Conservation (phyloP, 2,797 vertebrate species). For the Eospalax fontanierii region DNA sequence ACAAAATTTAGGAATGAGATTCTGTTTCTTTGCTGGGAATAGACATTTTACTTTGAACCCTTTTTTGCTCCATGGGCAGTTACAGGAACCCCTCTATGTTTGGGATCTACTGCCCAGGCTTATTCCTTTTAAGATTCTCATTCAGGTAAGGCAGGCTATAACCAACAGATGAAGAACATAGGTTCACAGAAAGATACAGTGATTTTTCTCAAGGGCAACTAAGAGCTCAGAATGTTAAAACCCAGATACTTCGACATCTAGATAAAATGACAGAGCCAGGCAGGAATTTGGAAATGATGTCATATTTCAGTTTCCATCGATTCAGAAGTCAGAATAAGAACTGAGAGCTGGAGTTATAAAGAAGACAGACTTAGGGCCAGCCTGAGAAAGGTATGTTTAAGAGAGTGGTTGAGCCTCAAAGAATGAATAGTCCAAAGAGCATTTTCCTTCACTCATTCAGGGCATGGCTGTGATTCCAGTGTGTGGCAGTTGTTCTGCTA, state of each 20-base stretch:
- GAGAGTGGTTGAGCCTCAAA: neutral
- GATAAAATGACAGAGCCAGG: conserved; percentile 25
- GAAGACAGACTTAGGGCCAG: conserved; percentile 41
- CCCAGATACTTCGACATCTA: neutral
- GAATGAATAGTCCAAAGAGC: neutral
- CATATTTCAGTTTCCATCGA: conserved; percentile 30
- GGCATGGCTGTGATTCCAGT: neutral
- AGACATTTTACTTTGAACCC: conserved; percentile 8
- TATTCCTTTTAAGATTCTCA: conserved; percentile 35
- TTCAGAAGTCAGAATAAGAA: conserved; percentile 29
- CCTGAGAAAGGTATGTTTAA: neutral
- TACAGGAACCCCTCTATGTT: conserved; percentile 31
- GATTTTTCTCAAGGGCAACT: conserved; percentile 18
- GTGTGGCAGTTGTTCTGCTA: neutral
- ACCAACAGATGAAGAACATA: neutral
- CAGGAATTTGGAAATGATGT: conserved; percentile 32
- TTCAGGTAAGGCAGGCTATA: neutral
- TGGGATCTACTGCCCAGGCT: neutral
- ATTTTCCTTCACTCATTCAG: neutral
- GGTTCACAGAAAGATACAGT: neutral
- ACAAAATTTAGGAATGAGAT: conserved; percentile 32
- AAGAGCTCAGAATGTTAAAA: conserved; percentile 44
- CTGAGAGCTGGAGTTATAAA: neutral
- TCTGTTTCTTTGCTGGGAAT: conserved; percentile 29
- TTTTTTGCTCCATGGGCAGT: neutral